Percentiles rank a stretch among this genome's conserved stretches.
Evolutionary conservation across 2,113 vertebrate species (phyloP).

Genomic region (Megaptera novaeangliae): DNA sequence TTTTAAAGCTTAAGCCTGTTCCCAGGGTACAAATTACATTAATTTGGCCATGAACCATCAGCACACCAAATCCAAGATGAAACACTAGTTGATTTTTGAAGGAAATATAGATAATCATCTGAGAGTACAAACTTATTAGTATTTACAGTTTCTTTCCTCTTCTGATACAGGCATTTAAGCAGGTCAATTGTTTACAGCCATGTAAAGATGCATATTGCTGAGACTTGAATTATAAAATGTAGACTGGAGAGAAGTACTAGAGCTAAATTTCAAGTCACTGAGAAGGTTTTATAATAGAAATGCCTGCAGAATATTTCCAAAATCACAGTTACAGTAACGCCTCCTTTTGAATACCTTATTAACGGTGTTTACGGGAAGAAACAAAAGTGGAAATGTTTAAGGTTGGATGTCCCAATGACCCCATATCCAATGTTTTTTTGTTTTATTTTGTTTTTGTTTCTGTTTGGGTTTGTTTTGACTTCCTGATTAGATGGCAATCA

Average conservation of each 20-base stretch:
- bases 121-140: background rate
- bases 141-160: background rate
- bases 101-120: background rate
- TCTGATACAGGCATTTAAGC: background rate
- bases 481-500: slow-evolving; percentile 70
- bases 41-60: background rate
- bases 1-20: background rate
- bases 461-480: background rate
- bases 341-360: slow-evolving; percentile 25
- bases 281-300: background rate
- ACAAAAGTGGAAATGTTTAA: slow-evolving; percentile 51
- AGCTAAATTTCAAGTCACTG: background rate
- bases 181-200: background rate
- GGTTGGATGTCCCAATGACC: slow-evolving; percentile 58
- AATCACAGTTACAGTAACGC: background rate
- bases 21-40: background rate
- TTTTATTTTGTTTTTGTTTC: background rate
- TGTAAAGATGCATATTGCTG: background rate
- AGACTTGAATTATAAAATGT: background rate
- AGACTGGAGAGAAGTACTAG: background rate
- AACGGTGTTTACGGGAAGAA: slow-evolving; percentile 24
- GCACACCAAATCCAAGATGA: background rate
- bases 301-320: background rate
- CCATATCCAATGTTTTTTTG: slow-evolving; percentile 65
- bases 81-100: background rate